Conservation (phyloP, 2,888 invertebrate species). For the Mimas tiliae region DNA sequence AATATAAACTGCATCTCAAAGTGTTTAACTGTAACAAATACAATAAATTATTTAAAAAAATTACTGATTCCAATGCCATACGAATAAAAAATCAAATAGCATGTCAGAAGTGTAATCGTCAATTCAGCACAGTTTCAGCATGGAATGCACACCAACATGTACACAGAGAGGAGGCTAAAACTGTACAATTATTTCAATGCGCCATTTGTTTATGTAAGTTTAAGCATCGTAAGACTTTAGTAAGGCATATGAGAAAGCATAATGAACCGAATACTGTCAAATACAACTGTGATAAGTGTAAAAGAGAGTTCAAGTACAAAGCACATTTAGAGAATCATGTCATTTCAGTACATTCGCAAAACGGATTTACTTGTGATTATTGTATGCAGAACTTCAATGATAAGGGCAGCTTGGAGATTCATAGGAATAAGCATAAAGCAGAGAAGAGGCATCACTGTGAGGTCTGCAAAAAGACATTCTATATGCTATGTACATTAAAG, state of each 20-base stretch:
- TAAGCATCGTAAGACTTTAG: conserved; percentile 59
- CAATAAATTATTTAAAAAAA: conserved; percentile 34
- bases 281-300: conserved; percentile 65
- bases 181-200: conserved; percentile 52
- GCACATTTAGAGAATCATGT: conserved; percentile 83
- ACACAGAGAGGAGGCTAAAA: conserved; percentile 31
- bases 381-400: conserved; percentile 71
- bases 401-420: conserved; percentile 70
- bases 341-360: conserved; percentile 70
- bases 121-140: conserved; percentile 43
- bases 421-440: conserved; percentile 73
- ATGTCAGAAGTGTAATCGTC: conserved; percentile 42
- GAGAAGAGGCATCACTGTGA: conserved; percentile 80
- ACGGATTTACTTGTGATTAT: conserved; percentile 73
- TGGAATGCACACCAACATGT: conserved; percentile 43
- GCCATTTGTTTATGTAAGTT: conserved; percentile 68
- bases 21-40: conserved; percentile 40
- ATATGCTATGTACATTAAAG: conserved; percentile 84
- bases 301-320: conserved; percentile 83
- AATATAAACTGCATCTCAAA: conserved; percentile 44
- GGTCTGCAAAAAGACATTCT: conserved; percentile 69
- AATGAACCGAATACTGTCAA: conserved; percentile 54
- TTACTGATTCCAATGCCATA: conserved; percentile 32
- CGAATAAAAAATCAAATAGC: conserved; percentile 35
- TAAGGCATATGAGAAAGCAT: conserved; percentile 63